phyloP scores from a whole-genome alignment of 2,113 vertebrate genomes.

The Lasiurus cinereus region DNA sequence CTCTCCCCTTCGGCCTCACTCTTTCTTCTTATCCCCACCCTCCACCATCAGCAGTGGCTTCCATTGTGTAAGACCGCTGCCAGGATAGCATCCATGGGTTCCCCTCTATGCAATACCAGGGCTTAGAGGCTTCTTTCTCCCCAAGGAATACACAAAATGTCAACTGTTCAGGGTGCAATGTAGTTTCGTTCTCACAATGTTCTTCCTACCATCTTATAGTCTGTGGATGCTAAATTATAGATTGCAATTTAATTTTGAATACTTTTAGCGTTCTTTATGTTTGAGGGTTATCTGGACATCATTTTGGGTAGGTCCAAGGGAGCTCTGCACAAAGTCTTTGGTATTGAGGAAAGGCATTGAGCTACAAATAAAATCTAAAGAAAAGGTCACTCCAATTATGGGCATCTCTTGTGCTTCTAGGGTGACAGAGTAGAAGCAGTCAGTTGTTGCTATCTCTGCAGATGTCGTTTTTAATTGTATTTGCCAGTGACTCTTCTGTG shows the following conservation, averaged over 20 bases:
- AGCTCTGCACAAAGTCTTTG: background rate
- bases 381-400: background rate
- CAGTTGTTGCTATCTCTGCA: background rate
- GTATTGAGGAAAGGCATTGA: slow-evolving; percentile 8
- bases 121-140: slow-evolving; percentile 66
- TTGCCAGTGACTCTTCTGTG: background rate
- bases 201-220: slow-evolving; percentile 31
- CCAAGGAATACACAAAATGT: slow-evolving; percentile 39
- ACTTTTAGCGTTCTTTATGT: background rate
- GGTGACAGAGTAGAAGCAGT: too few relatives aligned
- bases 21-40: background rate
- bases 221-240: background rate
- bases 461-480: background rate
- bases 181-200: slow-evolving; percentile 69
- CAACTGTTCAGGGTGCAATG: slow-evolving; percentile 50
- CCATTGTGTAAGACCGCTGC: slow-evolving; percentile 71
- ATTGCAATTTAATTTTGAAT: background rate
- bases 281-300: background rate
- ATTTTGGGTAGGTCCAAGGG: background rate
- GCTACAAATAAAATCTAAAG: background rate
- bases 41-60: background rate
- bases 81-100: slow-evolving; percentile 75
- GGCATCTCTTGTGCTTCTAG: background rate
- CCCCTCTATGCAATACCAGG: slow-evolving; percentile 81
- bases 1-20: background rate